phyloP scores from a whole-genome alignment of 2,797 vertebrate genomes.

The Karalla daura region DNA sequence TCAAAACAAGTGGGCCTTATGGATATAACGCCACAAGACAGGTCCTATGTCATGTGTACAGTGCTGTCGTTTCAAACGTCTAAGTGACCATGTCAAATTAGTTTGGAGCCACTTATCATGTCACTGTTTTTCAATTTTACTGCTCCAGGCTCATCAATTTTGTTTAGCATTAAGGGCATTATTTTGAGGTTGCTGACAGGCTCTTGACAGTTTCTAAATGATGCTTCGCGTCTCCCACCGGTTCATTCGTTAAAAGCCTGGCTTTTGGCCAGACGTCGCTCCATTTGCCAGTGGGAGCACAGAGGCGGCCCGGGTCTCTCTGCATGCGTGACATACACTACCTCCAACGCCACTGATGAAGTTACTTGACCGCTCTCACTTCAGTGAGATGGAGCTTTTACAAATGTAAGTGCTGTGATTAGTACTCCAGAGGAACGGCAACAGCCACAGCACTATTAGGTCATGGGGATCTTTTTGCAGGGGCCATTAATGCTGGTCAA shows the following conservation, averaged over 20 bases:
- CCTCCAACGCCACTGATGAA: constrained; percentile 41
- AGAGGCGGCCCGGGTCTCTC: constrained; percentile 31
- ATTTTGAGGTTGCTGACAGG: constrained; percentile 68
- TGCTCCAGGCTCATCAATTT: constrained; percentile 65
- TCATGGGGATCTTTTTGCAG: constrained; percentile 54
- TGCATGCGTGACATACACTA: constrained; percentile 36
- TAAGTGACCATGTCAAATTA: constrained; percentile 73
- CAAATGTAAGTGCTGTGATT: constrained; percentile 66
- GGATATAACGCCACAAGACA: constrained; percentile 48
- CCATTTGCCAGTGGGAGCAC: constrained; percentile 43
- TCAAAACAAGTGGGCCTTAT: constrained; percentile 44
- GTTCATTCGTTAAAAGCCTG: constrained; percentile 77
- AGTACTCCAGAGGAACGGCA: constrained; percentile 45
- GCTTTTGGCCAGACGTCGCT: constrained; percentile 63
- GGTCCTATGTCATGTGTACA: constrained; percentile 56
- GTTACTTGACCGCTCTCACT: constrained; percentile 55
- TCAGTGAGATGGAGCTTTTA: constrained; percentile 47
- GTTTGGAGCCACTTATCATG: constrained; percentile 71
- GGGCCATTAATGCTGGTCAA: constrained; percentile 62
- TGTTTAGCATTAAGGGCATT: constrained; percentile 66
- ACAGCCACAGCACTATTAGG: constrained; percentile 49
- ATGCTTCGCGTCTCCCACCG: constrained; percentile 61
- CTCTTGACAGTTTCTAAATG: constrained; percentile 69
- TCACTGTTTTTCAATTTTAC: constrained; percentile 67
- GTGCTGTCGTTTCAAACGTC: constrained; percentile 54